Evolutionary conservation across 2,888 invertebrate species (phyloP).

Genomic region (Elysia crispata): DNA sequence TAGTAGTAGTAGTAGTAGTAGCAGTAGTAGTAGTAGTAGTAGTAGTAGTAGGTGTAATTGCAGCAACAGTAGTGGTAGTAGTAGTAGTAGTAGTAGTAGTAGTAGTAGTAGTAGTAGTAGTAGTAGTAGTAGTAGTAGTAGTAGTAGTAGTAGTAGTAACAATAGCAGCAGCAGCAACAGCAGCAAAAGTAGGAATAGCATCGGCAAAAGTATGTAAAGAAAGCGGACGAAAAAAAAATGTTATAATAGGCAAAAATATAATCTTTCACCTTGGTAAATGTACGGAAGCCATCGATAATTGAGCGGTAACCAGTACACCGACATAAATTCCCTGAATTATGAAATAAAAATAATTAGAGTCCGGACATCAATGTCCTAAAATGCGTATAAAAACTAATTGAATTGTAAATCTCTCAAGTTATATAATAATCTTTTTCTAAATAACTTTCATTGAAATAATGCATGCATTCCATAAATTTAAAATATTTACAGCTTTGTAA

Average conservation of each 20-base stretch:
- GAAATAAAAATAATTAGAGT: too few relatives aligned
- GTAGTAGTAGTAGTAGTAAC: not conserved
- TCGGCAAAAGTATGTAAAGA: not conserved
- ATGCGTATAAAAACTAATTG: too few relatives aligned
- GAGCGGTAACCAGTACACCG: constrained; percentile 96
- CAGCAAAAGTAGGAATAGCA: not conserved
- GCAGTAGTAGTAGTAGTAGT: not conserved
- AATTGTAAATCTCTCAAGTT: too few relatives aligned
- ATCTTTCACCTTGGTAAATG: constrained; percentile 78
- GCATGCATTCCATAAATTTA: too few relatives aligned
- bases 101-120: not conserved
- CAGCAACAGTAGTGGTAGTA: not conserved
- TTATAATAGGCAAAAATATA: too few relatives aligned
- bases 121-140: not conserved
- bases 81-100: not conserved
- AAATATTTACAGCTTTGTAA: too few relatives aligned
- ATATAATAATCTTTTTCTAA: too few relatives aligned
- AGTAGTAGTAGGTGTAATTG: too few relatives aligned
- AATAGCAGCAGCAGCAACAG: not conserved
- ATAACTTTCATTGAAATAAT: too few relatives aligned
- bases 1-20: not conserved
- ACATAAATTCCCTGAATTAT: constrained; percentile 84
- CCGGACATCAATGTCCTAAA: too few relatives aligned
- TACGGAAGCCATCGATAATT: constrained; percentile 92
- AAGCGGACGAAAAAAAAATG: not conserved